Base-by-base conservation (phyloP, 2,888 invertebrate genomes). In the Drosophila buzzatii region DNA sequence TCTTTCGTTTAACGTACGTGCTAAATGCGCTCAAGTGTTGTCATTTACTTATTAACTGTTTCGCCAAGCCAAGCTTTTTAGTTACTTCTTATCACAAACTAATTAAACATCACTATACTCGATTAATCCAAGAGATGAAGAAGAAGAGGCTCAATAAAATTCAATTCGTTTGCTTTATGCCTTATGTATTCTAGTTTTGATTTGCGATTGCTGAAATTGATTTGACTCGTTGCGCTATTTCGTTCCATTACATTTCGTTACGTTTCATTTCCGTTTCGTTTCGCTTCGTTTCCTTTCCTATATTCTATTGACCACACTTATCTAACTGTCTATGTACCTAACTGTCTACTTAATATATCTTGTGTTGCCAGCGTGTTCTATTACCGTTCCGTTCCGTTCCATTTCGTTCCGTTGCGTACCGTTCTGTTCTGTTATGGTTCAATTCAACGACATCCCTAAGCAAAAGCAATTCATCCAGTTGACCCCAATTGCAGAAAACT, bases 181-280 rank as follows among this genome's bases (percentile, higher is more conserved):
- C 27, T 60, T 35, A 52, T 18, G 12, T 37, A 49, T 18, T 45
- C 16, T n/a, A 20, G 20, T 59, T 56, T 49, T 68, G 14, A 70
- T 55, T 60, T 72, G 31, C 65, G 23, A 56, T 66, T 66, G 79
- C 83, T 57, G 68, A 66, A 74, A 63, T 70, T 70, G 69, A 61
- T 81, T 81, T 82, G 57, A 79, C 51, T 78, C 68, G 71, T 71
- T 80, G 82, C 75, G 78, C 85, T 73, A 68, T 51, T 70, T 62
- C 56, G 33, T 60, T 74, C 42, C 44, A 35, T 67, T 72, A 44
- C 16, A 10, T 47, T 61, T 52, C 52, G 58, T 73, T 73, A 33
- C 45, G 23, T 64, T 61, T 59, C 49, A 53, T 73, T 73, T 35
- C 49, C 51, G 44, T 49, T 82, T 67, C 47, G 60, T 53, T 61